A percentile compares a stretch with the other conserved stretches of the same genome.
Evolutionary conservation across 2,888 invertebrate genomes (phyloP).

Genomic region (Parasteatoda lunata): DNA sequence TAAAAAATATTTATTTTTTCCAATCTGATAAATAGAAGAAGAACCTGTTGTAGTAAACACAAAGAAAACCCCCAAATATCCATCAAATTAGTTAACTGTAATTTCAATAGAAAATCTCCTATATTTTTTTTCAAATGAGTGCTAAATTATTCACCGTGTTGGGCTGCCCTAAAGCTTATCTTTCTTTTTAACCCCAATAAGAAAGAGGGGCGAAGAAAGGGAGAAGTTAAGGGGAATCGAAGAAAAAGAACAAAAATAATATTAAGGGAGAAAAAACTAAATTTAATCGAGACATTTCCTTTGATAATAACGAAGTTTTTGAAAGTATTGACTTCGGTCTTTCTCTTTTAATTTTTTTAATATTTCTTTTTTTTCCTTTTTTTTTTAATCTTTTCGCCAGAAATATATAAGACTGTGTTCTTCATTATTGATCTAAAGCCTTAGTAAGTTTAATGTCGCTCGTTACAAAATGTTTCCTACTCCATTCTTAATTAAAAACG

Average conservation of each 20-base stretch:
- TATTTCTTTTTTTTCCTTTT: too few relatives aligned
- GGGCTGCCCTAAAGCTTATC: slow-evolving; percentile 55
- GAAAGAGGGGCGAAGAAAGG: slow-evolving; percentile 20
- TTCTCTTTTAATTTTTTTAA: slow-evolving; percentile 26
- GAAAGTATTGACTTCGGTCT: slow-evolving; percentile 68
- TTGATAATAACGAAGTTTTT: slow-evolving; percentile 69
- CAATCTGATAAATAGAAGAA: too few relatives aligned
- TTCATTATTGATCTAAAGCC: slow-evolving; percentile 67
- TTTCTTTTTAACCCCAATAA: slow-evolving; percentile 65
- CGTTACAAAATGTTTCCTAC: slow-evolving; percentile 68
- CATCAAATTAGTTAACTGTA: neutral
- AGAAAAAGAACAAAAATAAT: slow-evolving; percentile 25
- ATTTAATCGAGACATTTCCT: slow-evolving; percentile 68
- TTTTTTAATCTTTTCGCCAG: slow-evolving; percentile 12
- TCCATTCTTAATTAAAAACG: slow-evolving; percentile 68
- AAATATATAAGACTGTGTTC: slow-evolving; percentile 61
- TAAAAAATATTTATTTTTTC: too few relatives aligned
- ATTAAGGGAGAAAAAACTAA: slow-evolving; percentile 29
- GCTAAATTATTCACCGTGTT: slow-evolving; percentile 63
- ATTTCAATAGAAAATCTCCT: slow-evolving; percentile 58
- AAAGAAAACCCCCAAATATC: too few relatives aligned
- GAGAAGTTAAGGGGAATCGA: slow-evolving; percentile 12
- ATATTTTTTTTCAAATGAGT: slow-evolving; percentile 56
- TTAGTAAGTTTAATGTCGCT: slow-evolving; percentile 67
- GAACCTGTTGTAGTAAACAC: too few relatives aligned